Evolutionary conservation across 37 sponge, comb jelly and placozoan genomes (phyloP).

Genomic region (Diacarnus erythraeanus): DNA sequence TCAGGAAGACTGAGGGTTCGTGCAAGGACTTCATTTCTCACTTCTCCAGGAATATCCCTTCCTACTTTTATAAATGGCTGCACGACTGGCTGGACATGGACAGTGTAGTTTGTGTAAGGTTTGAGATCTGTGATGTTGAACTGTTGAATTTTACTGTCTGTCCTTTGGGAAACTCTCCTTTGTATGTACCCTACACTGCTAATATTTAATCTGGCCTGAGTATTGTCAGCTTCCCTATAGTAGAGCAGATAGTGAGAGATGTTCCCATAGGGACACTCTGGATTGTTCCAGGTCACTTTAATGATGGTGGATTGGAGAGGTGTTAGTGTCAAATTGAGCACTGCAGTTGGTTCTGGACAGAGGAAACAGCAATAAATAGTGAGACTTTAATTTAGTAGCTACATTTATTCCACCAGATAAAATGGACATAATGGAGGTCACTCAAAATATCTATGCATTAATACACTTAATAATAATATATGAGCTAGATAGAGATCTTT

Average conservation of each 20-base stretch:
- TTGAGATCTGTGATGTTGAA: conserved; percentile 1
- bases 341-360: conserved; percentile 34
- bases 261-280: conserved; percentile 33
- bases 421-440: too few species aligned
- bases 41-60: neutral
- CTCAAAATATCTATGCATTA: too few species aligned
- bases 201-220: neutral
- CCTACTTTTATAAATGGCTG: neutral
- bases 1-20: conserved; percentile 13
- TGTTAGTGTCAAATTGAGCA: conserved; percentile 12
- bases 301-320: neutral
- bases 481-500: too few species aligned
- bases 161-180: neutral
- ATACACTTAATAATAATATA: too few species aligned
- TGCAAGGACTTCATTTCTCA: neutral
- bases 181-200: neutral
- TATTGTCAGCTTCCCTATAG: conserved; percentile 8
- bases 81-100: conserved; percentile 31
- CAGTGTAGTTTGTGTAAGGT: conserved; percentile 24
- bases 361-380: too few species aligned
- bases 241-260: conserved; percentile 25
- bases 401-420: too few species aligned
- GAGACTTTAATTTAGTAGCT: too few species aligned
- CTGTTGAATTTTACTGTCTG: too few species aligned
- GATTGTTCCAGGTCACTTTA: conserved; percentile 29